A percentile compares a stretch with the other conserved stretches of the same genome.
Evolutionary conservation across 2,113 vertebrate species (phyloP).

Genomic region (Silurus meridionalis): DNA sequence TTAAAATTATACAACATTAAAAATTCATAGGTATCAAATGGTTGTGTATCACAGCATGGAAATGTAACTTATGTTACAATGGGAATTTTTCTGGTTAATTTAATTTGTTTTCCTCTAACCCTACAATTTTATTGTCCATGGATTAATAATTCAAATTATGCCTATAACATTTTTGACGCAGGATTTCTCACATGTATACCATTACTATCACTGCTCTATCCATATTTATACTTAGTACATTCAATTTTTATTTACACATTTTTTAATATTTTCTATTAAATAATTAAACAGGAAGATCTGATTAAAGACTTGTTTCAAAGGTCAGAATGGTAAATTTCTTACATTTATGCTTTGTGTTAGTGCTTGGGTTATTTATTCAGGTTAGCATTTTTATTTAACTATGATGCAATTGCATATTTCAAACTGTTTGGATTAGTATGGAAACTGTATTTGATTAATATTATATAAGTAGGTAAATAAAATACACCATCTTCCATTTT

Average conservation of each 20-base stretch:
- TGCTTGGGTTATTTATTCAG: background rate
- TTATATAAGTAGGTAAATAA: too few species aligned
- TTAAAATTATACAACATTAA: background rate
- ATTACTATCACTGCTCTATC: background rate
- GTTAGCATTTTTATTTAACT: background rate
- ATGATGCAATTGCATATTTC: background rate
- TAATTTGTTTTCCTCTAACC: background rate
- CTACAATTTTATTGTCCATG: background rate
- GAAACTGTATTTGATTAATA: too few species aligned
- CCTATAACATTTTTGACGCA: too few species aligned
- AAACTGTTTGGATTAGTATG: background rate
- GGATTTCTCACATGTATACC: background rate
- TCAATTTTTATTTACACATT: too few species aligned
- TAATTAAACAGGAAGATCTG: background rate
- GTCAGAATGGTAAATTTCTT: background rate
- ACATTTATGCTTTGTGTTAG: background rate
- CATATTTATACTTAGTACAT: background rate
- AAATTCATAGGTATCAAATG: too few species aligned
- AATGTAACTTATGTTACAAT: background rate
- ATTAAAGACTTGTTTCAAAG: background rate
- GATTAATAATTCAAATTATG: background rate
- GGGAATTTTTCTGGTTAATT: background rate
- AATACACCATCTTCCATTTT: slow-evolving; percentile 18
- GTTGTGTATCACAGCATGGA: background rate
- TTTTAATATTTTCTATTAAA: background rate